Conservation (phyloP, 30 jellyfish, hydroid and myxozoan species). For the Turritopsis rubra region DNA sequence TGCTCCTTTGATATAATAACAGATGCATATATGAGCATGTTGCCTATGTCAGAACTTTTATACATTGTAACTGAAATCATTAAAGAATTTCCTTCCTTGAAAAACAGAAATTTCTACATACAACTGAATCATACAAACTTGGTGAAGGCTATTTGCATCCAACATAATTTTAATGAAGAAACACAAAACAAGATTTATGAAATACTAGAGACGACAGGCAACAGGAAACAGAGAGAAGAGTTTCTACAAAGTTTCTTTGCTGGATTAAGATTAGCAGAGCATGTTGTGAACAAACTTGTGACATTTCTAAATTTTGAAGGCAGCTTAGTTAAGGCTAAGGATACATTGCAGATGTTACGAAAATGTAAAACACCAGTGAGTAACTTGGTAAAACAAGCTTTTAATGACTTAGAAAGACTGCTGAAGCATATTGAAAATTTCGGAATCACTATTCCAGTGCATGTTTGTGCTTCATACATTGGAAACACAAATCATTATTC, state of each 20-base stretch:
- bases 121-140: slow-evolving; percentile 58
- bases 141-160: slow-evolving; percentile 64
- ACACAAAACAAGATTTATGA: slow-evolving; percentile 28
- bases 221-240: slow-evolving; percentile 26
- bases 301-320: slow-evolving; percentile 57
- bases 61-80: slow-evolving; percentile 60
- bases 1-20: slow-evolving; percentile 81
- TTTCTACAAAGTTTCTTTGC: slow-evolving; percentile 30
- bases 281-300: slow-evolving; percentile 33
- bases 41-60: slow-evolving; percentile 73
- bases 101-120: slow-evolving; percentile 50
- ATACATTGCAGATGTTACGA: slow-evolving; percentile 48
- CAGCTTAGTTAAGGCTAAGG: slow-evolving; percentile 52
- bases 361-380: slow-evolving; percentile 56
- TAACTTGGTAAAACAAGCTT: slow-evolving; percentile 63
- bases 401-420: slow-evolving; percentile 44
- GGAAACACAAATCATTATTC: slow-evolving; percentile 47
- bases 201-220: slow-evolving; percentile 41
- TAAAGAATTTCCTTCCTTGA: slow-evolving; percentile 41
- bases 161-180: slow-evolving; percentile 38
- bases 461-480: slow-evolving; percentile 47
- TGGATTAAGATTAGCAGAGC: slow-evolving; percentile 48
- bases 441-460: slow-evolving; percentile 45
- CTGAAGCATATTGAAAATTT: slow-evolving; percentile 31
- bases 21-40: slow-evolving; percentile 42